Evolutionary conservation across 2,888 invertebrate species (phyloP).

Genomic region (Oscheius sp.): DNA sequence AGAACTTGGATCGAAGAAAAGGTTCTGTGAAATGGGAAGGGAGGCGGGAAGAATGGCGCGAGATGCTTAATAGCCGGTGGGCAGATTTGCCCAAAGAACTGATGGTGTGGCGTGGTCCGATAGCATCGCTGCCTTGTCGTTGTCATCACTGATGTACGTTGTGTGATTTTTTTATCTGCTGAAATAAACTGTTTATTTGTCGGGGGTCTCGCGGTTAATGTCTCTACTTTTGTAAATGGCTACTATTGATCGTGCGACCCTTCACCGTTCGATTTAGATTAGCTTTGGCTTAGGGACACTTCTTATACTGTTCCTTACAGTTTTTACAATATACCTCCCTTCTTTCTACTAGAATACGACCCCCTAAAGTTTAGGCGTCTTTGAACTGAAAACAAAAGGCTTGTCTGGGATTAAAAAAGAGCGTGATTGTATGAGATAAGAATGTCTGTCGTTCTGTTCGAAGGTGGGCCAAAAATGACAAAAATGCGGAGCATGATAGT

Average conservation of each 20-base stretch:
- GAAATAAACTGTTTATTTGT: not conserved
- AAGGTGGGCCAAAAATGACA: too few species aligned
- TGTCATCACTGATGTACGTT: constrained; percentile 35
- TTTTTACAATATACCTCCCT: not conserved
- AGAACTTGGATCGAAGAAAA: not conserved
- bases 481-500: not conserved
- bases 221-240: not conserved
- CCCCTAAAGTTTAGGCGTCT: too few species aligned
- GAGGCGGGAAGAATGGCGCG: constrained; percentile 31
- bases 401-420: too few species aligned
- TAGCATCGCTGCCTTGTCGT: constrained; percentile 22
- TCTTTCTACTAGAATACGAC: too few species aligned
- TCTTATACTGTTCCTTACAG: not conserved
- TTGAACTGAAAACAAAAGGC: too few species aligned
- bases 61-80: constrained; percentile 36
- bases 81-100: constrained; percentile 21
- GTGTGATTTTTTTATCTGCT: constrained; percentile 8
- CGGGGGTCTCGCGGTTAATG: not conserved
- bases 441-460: too few species aligned
- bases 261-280: not conserved
- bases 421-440: too few species aligned
- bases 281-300: not conserved
- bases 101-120: constrained; percentile 35
- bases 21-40: constrained; percentile 16
- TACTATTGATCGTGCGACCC: not conserved